Conservation (phyloP, 1,140 invertebrate species). For the Bombus impatiens region DNA sequence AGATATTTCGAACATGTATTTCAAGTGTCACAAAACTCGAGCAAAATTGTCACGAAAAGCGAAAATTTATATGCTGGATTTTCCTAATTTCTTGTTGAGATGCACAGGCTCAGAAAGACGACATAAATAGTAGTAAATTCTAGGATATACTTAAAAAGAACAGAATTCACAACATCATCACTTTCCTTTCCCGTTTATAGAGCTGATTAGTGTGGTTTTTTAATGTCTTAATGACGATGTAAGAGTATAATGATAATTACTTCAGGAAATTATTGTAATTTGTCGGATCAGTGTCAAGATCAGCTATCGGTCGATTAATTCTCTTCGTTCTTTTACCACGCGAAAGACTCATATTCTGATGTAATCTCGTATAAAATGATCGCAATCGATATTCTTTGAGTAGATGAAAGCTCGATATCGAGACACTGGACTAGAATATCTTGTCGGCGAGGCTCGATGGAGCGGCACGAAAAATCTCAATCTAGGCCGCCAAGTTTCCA, state of each 20-base stretch:
- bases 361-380: background rate
- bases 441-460: background rate
- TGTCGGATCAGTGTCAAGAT: background rate
- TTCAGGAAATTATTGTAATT: background rate
- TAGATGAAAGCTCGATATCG: background rate
- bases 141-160: no score
- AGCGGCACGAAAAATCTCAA: slow-evolving; percentile 3
- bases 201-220: background rate
- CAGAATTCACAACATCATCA: no score
- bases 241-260: background rate
- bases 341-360: background rate
- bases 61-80: background rate
- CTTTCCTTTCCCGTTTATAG: background rate
- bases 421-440: background rate
- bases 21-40: background rate
- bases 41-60: background rate
- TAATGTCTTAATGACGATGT: background rate
- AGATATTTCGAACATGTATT: background rate
- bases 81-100: no score
- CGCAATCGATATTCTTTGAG: background rate
- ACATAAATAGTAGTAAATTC: no score
- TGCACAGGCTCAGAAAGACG: no score
- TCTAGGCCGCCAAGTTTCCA: slow-evolving; percentile 8
- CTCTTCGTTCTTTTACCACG: background rate
- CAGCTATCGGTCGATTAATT: background rate